These are phyloP conservation scores for Parazoanthus atlanticus DNA, from an alignment of 92 coral and sea anemone genomes.

Conservation along the genomic window DNA sequence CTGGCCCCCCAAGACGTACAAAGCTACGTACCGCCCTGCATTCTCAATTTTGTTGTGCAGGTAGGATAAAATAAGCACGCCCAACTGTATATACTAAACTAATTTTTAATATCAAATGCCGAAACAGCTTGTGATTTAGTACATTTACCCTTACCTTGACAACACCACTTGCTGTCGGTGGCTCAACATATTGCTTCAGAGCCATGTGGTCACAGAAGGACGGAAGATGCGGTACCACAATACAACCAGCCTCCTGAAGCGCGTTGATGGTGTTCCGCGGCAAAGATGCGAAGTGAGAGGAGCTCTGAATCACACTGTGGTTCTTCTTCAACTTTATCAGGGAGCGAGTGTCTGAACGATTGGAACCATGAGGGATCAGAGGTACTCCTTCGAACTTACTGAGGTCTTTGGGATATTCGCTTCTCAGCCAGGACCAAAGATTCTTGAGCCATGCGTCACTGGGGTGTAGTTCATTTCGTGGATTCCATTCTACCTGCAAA, in stretches of 20 bases:
- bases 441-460: slow-evolving; percentile 77
- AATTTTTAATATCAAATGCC: too few species aligned
- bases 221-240: slow-evolving; percentile 78
- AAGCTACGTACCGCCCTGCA: too few species aligned
- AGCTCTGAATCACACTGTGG: slow-evolving; percentile 76
- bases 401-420: slow-evolving; percentile 84
- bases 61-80: background rate
- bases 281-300: slow-evolving; percentile 85
- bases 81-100: background rate
- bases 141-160: slow-evolving; percentile 54
- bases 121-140: background rate
- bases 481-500: slow-evolving; percentile 78
- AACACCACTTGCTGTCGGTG: slow-evolving; percentile 95
- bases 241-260: slow-evolving; percentile 81
- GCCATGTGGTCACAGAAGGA: slow-evolving; percentile 88
- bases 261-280: slow-evolving; percentile 77
- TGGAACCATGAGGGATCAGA: slow-evolving; percentile 65
- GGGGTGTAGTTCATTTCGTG: slow-evolving; percentile 62
- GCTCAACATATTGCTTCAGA: slow-evolving; percentile 76
- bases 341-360: slow-evolving; percentile 58
- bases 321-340: slow-evolving; percentile 71
- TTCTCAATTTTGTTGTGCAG: background rate
- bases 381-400: slow-evolving; percentile 81
- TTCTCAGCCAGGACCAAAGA: slow-evolving; percentile 91
- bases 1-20: too few species aligned